Conservation (phyloP, 92 coral and sea anemone species). For the Porites lobata region DNA sequence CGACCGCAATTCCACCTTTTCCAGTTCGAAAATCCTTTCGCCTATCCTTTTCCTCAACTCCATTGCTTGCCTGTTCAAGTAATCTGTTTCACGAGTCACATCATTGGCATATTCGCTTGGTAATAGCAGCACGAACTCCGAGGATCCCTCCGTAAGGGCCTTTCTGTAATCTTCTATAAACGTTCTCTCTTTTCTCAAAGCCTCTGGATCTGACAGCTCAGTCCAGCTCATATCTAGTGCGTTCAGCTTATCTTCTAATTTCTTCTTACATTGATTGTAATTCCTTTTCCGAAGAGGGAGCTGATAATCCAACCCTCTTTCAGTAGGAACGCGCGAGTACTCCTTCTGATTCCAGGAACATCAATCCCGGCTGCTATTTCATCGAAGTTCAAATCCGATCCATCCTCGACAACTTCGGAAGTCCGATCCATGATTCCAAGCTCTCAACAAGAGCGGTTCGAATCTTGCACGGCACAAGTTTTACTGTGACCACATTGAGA, state of each 20-base stretch:
- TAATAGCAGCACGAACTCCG: slow-evolving; percentile 40
- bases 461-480: no score
- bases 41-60: slow-evolving; percentile 49
- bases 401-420: no score
- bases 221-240: slow-evolving; percentile 53
- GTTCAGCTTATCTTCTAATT: slow-evolving; percentile 36
- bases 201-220: slow-evolving; percentile 33
- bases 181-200: slow-evolving; percentile 44
- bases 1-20: slow-evolving; percentile 43
- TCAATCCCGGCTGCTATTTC: no score
- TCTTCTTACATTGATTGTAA: slow-evolving; percentile 3
- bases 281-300: no score
- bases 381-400: no score
- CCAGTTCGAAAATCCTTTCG: slow-evolving; percentile 55
- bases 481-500: no score
- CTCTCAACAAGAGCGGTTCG: no score
- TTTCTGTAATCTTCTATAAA: slow-evolving; percentile 50
- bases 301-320: no score
- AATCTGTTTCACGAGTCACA: slow-evolving; percentile 11
- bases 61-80: slow-evolving; percentile 44
- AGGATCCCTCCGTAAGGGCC: slow-evolving; percentile 33
- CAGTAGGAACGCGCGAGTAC: no score
- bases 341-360: no score
- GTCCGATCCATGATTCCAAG: no score
- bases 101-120: not conserved